Percentiles rank a stretch among this genome's conserved stretches.
These are phyloP conservation scores for Pantherophis vulpinus DNA, from an alignment of 2,797 vertebrate species.

Conservation along the genomic window DNA sequence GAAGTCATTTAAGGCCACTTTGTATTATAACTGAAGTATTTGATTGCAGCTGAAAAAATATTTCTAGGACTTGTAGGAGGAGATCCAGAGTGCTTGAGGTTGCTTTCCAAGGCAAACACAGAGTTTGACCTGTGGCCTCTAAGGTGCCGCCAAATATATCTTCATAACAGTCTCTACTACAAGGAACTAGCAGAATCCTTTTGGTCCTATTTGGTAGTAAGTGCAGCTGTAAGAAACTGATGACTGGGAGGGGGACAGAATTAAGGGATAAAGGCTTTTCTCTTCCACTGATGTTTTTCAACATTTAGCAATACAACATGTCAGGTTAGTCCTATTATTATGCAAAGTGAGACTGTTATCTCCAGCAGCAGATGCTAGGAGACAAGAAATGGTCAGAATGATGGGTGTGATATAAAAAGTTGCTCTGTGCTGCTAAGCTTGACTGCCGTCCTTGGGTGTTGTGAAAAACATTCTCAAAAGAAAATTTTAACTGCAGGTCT, in stretches of 20 bases:
- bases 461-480: neutral
- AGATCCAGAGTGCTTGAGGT: neutral
- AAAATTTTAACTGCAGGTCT: neutral
- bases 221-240: neutral
- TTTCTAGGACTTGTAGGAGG: neutral
- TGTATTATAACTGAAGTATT: neutral
- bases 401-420: neutral
- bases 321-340: neutral
- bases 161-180: neutral
- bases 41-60: neutral
- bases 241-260: neutral
- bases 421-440: neutral
- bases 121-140: neutral
- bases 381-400: neutral
- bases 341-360: neutral
- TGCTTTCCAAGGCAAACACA: neutral
- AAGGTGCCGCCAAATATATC: neutral
- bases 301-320: neutral
- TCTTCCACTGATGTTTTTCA: neutral
- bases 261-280: neutral
- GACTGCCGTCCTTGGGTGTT: neutral
- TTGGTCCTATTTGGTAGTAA: neutral
- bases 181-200: neutral
- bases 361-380: neutral
- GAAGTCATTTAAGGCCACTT: neutral